Conservation (phyloP, 1,140 invertebrate genomes). For the Megathymus violae region DNA sequence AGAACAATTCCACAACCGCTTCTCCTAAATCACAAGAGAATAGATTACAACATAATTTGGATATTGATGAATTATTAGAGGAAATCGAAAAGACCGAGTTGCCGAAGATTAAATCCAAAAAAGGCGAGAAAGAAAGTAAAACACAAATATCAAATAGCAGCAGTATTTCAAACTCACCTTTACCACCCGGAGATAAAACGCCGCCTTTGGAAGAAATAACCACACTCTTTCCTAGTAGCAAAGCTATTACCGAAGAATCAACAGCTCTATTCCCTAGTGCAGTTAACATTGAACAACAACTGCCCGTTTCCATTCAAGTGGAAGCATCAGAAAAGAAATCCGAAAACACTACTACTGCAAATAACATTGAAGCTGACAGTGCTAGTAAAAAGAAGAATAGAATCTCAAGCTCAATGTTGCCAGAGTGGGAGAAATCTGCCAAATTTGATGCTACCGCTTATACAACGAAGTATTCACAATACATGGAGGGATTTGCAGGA, state of each 20-base stretch:
- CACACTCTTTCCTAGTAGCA: conserved; percentile 59
- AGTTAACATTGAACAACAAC: conserved; percentile 46
- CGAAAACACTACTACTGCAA: conserved; percentile 59
- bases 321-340: conserved; percentile 58
- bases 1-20: conserved; percentile 42
- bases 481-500: conserved; percentile 70
- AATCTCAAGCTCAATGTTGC: conserved; percentile 71
- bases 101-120: conserved; percentile 61
- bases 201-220: conserved; percentile 57
- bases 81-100: conserved; percentile 77
- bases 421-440: conserved; percentile 54
- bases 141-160: conserved; percentile 40
- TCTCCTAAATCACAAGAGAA: conserved; percentile 50
- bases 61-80: conserved; percentile 73
- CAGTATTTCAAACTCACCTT: conserved; percentile 55
- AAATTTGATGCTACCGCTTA: conserved; percentile 60
- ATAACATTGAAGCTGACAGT: conserved; percentile 53
- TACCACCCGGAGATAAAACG: conserved; percentile 45
- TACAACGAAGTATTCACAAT: conserved; percentile 74
- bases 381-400: conserved; percentile 62
- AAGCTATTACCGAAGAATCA: conserved; percentile 44
- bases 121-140: conserved; percentile 36
- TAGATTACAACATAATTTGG: conserved; percentile 44
- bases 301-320: conserved; percentile 24
- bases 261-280: conserved; percentile 54